Base-by-base conservation (phyloP, 1,140 invertebrate genomes). In the Babylonia areolata region DNA sequence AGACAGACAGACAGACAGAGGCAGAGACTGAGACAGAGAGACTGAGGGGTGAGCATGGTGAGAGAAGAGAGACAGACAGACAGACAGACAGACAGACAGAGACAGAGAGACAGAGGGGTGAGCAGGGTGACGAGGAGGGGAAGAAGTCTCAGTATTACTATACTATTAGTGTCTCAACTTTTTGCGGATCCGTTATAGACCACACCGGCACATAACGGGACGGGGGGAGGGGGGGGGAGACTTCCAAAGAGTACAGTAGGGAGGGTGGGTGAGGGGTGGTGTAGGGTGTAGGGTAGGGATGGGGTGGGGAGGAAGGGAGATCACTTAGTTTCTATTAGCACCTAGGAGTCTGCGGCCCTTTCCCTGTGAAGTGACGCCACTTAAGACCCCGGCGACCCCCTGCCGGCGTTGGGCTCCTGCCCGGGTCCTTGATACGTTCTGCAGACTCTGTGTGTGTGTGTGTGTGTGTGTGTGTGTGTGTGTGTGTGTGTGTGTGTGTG, bases 311-410 rank as follows among this genome's bases (percentile, higher is more conserved):
- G 17, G 23, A 77, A 77, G 75, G 75, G 75, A 77, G 75, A 77
- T 77, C 75, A 77, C 75, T 77, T 77, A 77, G 75, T 77, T 77
- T 77, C 35, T 40, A 77, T 77, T 42, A 77, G 37, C 75, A 28
- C 75, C 75, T 77, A 12, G 37, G 5, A 28, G 40, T 37, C 40
- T 37, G 35, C 28, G 17, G 12, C 75, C 75, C 75, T 77, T 77
- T n/a, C 37, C 37, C 75, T 39, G 75, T 77, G 75, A 77, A 77
- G 75, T 77, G 37, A 37, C 33, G 37, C 75, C 39, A 77, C 75
- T 77, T 77, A 77, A 2, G 73, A 77, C 39, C 37, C 37, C 12
- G 17, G 37, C 37, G 46, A 69, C 33, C 80, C 51, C 37, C 51
- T 40, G 23, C 46, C 64, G 51, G n/a, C 64, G 17, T 37, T n/a